Base-by-base conservation (phyloP, 2,888 invertebrate species). In the Drosophila demipolita region DNA sequence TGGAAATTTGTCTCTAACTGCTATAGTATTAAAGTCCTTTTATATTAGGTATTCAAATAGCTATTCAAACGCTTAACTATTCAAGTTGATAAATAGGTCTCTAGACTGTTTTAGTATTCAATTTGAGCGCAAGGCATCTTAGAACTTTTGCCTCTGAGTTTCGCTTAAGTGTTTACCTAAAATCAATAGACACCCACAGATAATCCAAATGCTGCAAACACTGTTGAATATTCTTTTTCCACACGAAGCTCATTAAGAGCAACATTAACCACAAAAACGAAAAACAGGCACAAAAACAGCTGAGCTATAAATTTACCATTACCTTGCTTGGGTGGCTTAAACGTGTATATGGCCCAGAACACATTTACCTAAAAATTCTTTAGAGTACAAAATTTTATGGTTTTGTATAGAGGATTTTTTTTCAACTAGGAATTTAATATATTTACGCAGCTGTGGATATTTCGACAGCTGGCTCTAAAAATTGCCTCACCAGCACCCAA, bases 221-320 rank as follows among this genome's bases (percentile, higher is more conserved):
- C 52, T 60, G 60, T 48, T 65, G 55, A 50, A 66, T 61, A 72
- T 72, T 73, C 54, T 61, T 64, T 73, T 55, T 65, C 50, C 36
- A 60, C 52, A 35, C 17, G 45, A 73, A 72, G 60, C 73, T 61
- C 73, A 73, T 72, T 72, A 73, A 55, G 63, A 68, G 68, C 50
- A 50, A 38, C 54, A 58, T 33, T 33, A 54, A 20, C n/a, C 42
- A 17, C 48, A 49, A 4, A 2, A 49, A 29, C 32, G 48, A 36
- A 40, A 54, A 54, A 32, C 17, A 50, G 12, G 7, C 32, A 38
- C 26, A 29, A 55, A 40, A 50, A 49, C 57, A 73, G 57, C 58
- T 72, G 66, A 29, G 54, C 42, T 40, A 36, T 49, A 60, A 70
- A 49, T 55, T 60, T 61, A 23, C 23, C 54, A 36, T 59, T 35